Base-by-base conservation (phyloP, 2,888 invertebrate genomes). In the Napeogenes sylphis region DNA sequence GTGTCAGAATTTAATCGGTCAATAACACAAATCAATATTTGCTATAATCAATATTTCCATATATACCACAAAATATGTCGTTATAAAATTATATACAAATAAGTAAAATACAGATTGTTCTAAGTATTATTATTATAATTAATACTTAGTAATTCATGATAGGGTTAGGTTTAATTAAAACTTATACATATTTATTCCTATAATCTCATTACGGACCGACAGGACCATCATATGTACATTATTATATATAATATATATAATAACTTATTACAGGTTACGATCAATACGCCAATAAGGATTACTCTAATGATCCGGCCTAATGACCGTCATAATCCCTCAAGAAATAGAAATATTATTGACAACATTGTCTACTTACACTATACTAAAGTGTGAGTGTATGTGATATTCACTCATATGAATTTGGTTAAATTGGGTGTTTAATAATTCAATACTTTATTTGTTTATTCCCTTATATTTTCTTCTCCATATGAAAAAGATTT, bases 291-390 rank as follows among this genome's bases (percentile, higher is more conserved):
- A 60, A 62, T 58, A 46, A 45, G 42, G 62, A 64, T 67, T 64
- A 67, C 66, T 58, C 46, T 57, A 30, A 54, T 54, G 21, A 63
- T 61, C 54, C 33, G 58, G 60, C 59, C 32, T 67, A 65, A 67
- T 62, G 61, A 61, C 54, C 65, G 35, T 57, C 55, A 57, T 63
- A 67, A 65, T 63, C 45, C 58, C 51, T 32, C 56, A 61, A 62
- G 62, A 65, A 67, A 63, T 55, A 58, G 55, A 30, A 65, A 64
- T 62, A 65, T 61, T 61, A 63, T 61, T 56, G 33, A 45, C 54
- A 58, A 61, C 55, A 59, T 46, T 21, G 56, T 57, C 35, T 35
- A 30, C 8, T 57, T 47, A 47, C 47, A 14, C n/a, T n/a, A 21
- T 47, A n/a, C 6, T n/a, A 47, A 47, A n/a, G 47, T 47, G 47